Conservation (phyloP, 2,113 vertebrate genomes). For the Festucalex cinctus region DNA sequence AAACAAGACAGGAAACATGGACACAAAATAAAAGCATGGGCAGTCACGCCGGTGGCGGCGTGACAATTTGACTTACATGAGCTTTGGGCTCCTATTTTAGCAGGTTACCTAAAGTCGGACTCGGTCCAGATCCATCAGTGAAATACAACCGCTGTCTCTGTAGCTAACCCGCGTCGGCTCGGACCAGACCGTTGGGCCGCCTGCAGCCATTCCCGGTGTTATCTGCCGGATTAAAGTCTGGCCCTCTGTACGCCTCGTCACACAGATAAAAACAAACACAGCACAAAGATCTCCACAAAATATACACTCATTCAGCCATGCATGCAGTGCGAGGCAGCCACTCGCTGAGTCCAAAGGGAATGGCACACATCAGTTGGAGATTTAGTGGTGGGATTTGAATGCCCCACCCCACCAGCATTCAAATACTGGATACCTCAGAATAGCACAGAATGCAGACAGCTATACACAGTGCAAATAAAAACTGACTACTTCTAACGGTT, state of each 20-base stretch:
- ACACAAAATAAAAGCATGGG: too few relatives aligned
- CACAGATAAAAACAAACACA: slow-evolving; percentile 46
- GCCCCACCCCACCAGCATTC: background rate
- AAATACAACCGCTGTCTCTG: slow-evolving; percentile 59
- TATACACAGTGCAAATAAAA: slow-evolving; percentile 8
- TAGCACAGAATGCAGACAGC: slow-evolving; percentile 1
- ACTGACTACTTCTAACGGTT: slow-evolving; percentile 1
- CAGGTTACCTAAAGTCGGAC: slow-evolving; percentile 43
- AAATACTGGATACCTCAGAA: slow-evolving; percentile 16
- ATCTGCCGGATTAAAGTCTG: slow-evolving; percentile 71
- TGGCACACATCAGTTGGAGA: slow-evolving; percentile 15
- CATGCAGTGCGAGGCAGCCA: slow-evolving; percentile 2
- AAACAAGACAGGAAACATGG: too few relatives aligned
- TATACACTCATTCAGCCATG: slow-evolving; percentile 13
- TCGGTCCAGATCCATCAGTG: slow-evolving; percentile 41
- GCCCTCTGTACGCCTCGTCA: slow-evolving; percentile 36
- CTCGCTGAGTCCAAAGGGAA: slow-evolving; percentile 19
- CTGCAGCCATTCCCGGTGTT: slow-evolving; percentile 57
- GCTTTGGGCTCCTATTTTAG: slow-evolving; percentile 42
- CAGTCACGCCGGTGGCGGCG: too few relatives aligned
- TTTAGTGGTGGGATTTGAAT: slow-evolving; percentile 18
- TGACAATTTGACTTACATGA: background rate
- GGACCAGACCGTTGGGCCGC: slow-evolving; percentile 42
- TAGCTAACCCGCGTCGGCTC: slow-evolving; percentile 66
- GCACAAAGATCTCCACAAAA: slow-evolving; percentile 13